Conservation (phyloP, 1,140 invertebrate genomes). For the Thaumetopoea pityocampa region DNA sequence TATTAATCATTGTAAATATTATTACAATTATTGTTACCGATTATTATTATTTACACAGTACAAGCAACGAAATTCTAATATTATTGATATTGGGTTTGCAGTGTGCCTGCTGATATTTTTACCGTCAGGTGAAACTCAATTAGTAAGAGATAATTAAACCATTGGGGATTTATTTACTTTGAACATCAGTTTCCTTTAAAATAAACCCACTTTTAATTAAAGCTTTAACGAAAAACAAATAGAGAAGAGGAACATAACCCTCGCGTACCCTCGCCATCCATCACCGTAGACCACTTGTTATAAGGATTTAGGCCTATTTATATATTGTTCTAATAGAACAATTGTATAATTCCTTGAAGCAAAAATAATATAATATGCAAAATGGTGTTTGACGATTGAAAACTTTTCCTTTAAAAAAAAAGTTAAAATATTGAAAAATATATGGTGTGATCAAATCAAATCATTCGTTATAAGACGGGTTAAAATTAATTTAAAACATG, state of each 20-base stretch:
- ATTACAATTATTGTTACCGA: too few relatives aligned
- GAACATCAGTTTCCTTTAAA: slow-evolving; percentile 70
- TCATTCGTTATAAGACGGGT: slow-evolving; percentile 44
- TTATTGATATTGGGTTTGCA: slow-evolving; percentile 27
- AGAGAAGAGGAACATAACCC: slow-evolving; percentile 51
- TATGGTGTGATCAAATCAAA: too few relatives aligned
- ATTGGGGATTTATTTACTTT: slow-evolving; percentile 70
- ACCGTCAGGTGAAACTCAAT: slow-evolving; percentile 62
- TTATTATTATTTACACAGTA: slow-evolving; percentile 11
- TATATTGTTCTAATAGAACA: too few relatives aligned
- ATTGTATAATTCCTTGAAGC: too few relatives aligned
- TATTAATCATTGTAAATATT: too few relatives aligned
- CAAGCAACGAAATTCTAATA: too few relatives aligned
- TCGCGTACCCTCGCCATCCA: slow-evolving; percentile 35
- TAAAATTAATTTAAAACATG: slow-evolving; percentile 70
- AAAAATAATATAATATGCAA: too few relatives aligned
- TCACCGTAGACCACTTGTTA: slow-evolving; percentile 24
- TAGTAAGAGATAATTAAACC: slow-evolving; percentile 70
- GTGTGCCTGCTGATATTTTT: slow-evolving; percentile 38
- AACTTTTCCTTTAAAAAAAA: too few relatives aligned
- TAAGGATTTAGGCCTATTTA: slow-evolving; percentile 25
- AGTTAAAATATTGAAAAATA: too few relatives aligned
- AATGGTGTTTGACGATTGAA: too few relatives aligned
- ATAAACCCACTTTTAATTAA: slow-evolving; percentile 72
- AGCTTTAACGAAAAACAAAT: slow-evolving; percentile 70